Evolutionary conservation across 2,888 invertebrate genomes (phyloP).

Genomic region (Cordilura impudica): DNA sequence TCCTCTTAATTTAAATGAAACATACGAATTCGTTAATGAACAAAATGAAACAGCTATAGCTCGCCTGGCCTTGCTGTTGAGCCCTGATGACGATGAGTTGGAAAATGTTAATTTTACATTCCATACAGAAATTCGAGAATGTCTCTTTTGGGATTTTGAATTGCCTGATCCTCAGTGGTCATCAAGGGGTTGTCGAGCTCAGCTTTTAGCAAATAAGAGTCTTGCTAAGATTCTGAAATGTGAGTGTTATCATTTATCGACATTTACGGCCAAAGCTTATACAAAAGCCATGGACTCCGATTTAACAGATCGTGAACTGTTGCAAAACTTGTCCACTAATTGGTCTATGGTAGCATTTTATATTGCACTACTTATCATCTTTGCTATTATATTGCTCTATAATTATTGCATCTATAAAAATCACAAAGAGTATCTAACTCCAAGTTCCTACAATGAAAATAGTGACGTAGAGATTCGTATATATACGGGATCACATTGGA

Average conservation of each 20-base stretch:
- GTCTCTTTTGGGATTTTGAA: constrained; percentile 63
- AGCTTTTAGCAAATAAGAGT: constrained; percentile 20
- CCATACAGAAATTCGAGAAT: constrained; percentile 40
- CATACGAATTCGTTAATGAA: constrained; percentile 13
- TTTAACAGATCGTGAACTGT: not conserved
- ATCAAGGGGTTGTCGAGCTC: constrained; percentile 60
- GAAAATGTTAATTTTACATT: constrained; percentile 39
- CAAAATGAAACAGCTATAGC: not conserved
- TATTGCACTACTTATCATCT: not conserved
- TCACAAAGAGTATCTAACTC: constrained; percentile 9
- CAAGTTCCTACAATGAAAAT: not conserved
- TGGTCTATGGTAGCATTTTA: constrained; percentile 49
- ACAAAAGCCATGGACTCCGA: constrained; percentile 17
- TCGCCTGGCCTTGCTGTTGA: constrained; percentile 57
- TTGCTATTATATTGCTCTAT: constrained; percentile 17
- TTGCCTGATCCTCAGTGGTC: constrained; percentile 63
- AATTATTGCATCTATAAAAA: not conserved
- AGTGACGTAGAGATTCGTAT: constrained; percentile 48
- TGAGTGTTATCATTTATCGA: constrained; percentile 64
- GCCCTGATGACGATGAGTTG: not conserved
- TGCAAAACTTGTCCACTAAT: constrained; percentile 54
- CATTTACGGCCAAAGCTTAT: constrained; percentile 61
- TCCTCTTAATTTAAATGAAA: not conserved
- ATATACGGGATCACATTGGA: constrained; percentile 65
- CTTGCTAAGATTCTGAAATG: constrained; percentile 53